Base-by-base conservation (phyloP, 1,140 invertebrate species). In the Drosophila tsacasi region DNA sequence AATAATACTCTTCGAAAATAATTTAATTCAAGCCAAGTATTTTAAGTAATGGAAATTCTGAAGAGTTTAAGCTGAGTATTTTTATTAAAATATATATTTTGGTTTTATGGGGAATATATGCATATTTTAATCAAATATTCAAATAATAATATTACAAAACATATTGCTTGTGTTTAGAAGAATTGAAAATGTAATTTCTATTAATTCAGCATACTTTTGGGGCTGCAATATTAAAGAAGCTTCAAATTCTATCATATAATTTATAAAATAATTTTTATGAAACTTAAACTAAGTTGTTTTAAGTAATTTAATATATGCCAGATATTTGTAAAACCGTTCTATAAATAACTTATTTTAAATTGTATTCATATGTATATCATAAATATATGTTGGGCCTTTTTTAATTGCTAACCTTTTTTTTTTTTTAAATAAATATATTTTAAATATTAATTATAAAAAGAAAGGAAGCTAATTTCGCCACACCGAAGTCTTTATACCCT, bases 191-290 rank as follows among this genome's bases (percentile, higher is more conserved):
- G 35, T 5, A 5, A 52, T 35, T 35, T 21, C 1, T 0, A 3
- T 8, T 32, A 9, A 3, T 25, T 23, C 25, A 27, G 61, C 74
- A 55, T 76, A 77, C 72, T 77, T 54, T 66, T 67, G 17, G 62
- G 74, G 62, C 62, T 39, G 15, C 5, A 6, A 7, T 10, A 44
- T 10, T 42, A 47, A 27, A 7, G 17, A 9, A 1, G 9, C 4
- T 17, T 37, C 3, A 23, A 23, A 17, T 23, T 17, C 2, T 52
- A 13, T 19, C 6, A 13, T 5, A n/a, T 1, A 1, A 19, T 52
- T 13, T 32, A 52, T 30, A 8, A 7, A 12, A 7, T 1, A 12
- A 30, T 6, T 19, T 30, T 19, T 32, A 19, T 7, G 10, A 30
- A 49, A 1, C 3, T 12, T 25, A 17, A 15, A 2, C 1, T 46